phyloP scores from a whole-genome alignment of 2,888 invertebrate species.

The Allygus modestus region DNA sequence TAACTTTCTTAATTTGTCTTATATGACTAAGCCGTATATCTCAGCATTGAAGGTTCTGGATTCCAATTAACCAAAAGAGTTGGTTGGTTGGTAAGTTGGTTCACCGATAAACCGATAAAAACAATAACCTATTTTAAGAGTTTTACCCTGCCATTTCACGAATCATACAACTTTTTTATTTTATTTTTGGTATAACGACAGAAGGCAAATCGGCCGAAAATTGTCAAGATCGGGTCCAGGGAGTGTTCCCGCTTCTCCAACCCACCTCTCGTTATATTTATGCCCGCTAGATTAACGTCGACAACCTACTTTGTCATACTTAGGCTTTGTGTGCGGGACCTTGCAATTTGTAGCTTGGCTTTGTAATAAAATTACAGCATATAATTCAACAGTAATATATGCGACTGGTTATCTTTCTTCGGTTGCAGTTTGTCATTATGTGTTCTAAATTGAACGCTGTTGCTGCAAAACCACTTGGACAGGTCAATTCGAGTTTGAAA shows the following conservation, averaged over 20 bases:
- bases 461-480: not conserved
- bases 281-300: not conserved
- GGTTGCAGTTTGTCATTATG: not conserved
- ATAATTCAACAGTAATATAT: slow-evolving; percentile 15
- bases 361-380: slow-evolving; percentile 14
- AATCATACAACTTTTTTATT: too few relatives aligned
- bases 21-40: too few relatives aligned
- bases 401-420: not conserved
- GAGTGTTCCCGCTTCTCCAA: not conserved
- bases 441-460: not conserved
- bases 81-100: too few relatives aligned
- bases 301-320: slow-evolving; percentile 15
- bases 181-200: too few relatives aligned
- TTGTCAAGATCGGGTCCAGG: not conserved
- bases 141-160: too few relatives aligned
- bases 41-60: too few relatives aligned
- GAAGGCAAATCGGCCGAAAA: not conserved
- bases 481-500: not conserved
- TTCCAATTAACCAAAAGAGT: too few relatives aligned
- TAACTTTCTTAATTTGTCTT: too few relatives aligned
- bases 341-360: slow-evolving; percentile 15
- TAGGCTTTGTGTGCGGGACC: slow-evolving; percentile 4
- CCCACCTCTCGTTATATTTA: slow-evolving; percentile 27
- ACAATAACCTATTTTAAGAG: too few relatives aligned
- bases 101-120: too few relatives aligned